A percentile compares a stretch with the other conserved stretches of the same genome.
phyloP scores from a whole-genome alignment of 2,888 invertebrate species.

The Synergus itoensis region DNA sequence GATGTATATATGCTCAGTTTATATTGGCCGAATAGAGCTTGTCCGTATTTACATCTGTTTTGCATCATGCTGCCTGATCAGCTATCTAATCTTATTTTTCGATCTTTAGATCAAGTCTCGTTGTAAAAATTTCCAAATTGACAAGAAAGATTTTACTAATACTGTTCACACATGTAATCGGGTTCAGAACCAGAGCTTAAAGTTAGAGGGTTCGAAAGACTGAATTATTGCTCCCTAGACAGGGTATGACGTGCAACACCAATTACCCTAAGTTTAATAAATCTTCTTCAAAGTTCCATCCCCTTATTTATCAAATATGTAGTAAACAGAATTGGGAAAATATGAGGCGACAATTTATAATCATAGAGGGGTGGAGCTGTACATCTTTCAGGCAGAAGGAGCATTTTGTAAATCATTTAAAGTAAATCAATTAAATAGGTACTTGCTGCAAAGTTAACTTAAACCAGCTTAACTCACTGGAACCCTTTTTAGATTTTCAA shows the following conservation, averaged over 20 bases:
- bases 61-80: not conserved
- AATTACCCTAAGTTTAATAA: slow-evolving; percentile 24
- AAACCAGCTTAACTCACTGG: not conserved
- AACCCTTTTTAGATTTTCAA: not conserved
- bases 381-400: not conserved
- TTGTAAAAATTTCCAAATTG: not conserved
- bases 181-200: not conserved
- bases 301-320: not conserved
- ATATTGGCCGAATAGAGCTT: not conserved
- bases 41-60: not conserved
- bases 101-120: not conserved
- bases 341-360: not conserved
- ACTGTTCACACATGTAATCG: not conserved
- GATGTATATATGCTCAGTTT: not conserved
- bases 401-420: no score
- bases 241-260: not conserved
- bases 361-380: not conserved
- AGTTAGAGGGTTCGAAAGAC: not conserved
- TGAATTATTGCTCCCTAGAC: slow-evolving; percentile 10
- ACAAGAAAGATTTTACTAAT: not conserved
- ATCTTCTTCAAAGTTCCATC: slow-evolving; percentile 13
- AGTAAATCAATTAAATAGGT: no score
- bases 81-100: not conserved
- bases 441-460: no score
- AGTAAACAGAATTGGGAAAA: slow-evolving; percentile 4